phyloP scores from a whole-genome alignment of 2,113 vertebrate genomes.

The Sphaerodactylus townsendi region DNA sequence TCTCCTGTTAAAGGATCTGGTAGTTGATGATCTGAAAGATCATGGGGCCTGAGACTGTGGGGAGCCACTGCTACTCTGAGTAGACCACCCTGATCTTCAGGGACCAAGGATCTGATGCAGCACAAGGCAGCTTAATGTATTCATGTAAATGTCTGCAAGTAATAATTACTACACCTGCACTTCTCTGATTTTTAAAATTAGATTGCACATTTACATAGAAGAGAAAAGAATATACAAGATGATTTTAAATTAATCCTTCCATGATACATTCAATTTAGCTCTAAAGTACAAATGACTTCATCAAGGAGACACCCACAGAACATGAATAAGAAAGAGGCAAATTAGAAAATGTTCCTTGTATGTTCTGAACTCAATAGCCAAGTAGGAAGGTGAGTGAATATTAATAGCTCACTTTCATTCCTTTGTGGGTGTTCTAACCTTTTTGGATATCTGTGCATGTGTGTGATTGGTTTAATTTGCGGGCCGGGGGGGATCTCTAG shows the following conservation, averaged over 20 bases:
- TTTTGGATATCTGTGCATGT: background rate
- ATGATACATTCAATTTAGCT: conserved; percentile 26
- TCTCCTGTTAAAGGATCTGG: no score
- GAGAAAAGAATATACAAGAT: background rate
- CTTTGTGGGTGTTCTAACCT: background rate
- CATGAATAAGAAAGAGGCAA: background rate
- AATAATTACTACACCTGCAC: background rate
- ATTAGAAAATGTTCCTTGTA: background rate
- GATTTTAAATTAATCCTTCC: background rate
- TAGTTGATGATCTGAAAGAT: no score
- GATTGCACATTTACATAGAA: background rate
- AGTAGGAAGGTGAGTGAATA: background rate
- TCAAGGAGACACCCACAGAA: conserved; percentile 9
- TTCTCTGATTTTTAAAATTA: background rate
- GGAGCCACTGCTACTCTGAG: no score
- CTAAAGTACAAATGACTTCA: background rate
- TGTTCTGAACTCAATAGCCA: background rate
- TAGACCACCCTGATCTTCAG: no score
- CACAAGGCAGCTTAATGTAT: no score
- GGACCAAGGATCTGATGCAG: no score
- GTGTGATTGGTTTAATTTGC: conserved; percentile 17
- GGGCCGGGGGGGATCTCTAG: background rate
- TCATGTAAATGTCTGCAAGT: background rate
- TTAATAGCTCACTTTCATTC: conserved; percentile 6
- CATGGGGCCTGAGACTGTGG: no score